Evolutionary conservation across 2,113 vertebrate genomes (phyloP).

Genomic region (Microtus richardsoni): DNA sequence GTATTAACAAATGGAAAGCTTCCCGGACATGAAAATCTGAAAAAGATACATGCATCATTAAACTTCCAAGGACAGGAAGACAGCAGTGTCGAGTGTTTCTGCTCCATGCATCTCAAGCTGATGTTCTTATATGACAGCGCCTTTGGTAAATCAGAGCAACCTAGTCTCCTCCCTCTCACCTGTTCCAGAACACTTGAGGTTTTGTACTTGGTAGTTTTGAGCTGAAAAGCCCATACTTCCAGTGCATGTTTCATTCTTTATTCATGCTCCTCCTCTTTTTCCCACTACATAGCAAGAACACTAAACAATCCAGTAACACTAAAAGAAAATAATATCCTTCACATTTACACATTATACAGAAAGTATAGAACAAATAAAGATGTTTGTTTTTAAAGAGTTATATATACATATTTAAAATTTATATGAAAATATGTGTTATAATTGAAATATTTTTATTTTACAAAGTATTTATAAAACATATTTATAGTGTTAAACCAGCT

Average conservation of each 20-base stretch:
- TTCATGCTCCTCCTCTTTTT: neutral
- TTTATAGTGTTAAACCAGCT: neutral
- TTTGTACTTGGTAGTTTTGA: constrained; percentile 17
- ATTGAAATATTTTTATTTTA: too few relatives aligned
- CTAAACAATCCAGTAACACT: neutral
- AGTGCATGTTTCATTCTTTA: neutral
- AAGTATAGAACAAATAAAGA: neutral
- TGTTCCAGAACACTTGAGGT: neutral
- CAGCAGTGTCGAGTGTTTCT: neutral
- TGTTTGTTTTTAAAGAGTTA: constrained; percentile 1
- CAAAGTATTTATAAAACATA: too few relatives aligned
- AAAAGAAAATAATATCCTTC: neutral
- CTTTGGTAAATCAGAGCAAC: neutral
- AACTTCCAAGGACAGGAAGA: neutral
- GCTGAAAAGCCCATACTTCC: neutral
- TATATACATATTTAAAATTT: neutral
- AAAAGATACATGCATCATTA: constrained; percentile 1
- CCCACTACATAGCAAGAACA: neutral
- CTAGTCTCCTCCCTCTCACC: neutral
- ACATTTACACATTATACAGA: neutral
- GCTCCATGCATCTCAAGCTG: neutral
- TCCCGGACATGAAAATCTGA: neutral
- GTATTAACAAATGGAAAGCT: neutral
- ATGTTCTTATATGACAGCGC: neutral
- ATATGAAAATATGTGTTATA: too few relatives aligned